These are phyloP conservation scores for Hozukius guyotensis DNA, from an alignment of 2,797 vertebrate species.

Conservation along the genomic window DNA sequence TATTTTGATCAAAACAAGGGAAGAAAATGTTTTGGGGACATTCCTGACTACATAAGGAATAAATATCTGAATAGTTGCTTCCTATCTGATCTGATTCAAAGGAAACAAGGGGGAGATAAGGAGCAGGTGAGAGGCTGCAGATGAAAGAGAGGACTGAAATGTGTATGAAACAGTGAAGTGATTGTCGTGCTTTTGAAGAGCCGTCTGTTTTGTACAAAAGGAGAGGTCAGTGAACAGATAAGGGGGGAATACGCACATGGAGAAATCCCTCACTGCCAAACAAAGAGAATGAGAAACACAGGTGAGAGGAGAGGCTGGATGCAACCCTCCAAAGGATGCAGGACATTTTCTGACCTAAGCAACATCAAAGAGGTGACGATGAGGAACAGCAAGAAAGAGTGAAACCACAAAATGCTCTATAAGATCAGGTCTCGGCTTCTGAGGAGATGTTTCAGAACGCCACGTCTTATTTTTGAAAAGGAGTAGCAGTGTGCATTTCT, in stretches of 20 bases:
- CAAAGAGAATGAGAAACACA: conserved; percentile 49
- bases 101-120: conserved; percentile 13
- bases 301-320: conserved; percentile 8
- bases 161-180: conserved; percentile 23
- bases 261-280: conserved; percentile 28
- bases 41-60: background rate
- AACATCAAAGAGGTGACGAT: conserved; percentile 22
- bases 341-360: conserved; percentile 17
- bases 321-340: background rate
- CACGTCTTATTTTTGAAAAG: background rate
- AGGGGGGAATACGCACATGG: conserved; percentile 2
- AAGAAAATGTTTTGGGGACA: background rate
- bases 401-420: background rate
- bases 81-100: conserved; percentile 1
- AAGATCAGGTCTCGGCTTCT: background rate
- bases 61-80: conserved; percentile 12
- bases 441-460: background rate
- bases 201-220: conserved; percentile 30
- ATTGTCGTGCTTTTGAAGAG: conserved; percentile 44
- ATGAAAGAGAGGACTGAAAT: conserved; percentile 38
- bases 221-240: conserved; percentile 43
- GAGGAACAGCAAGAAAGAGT: background rate
- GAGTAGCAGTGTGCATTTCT: background rate
- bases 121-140: conserved; percentile 10
- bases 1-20: background rate